Evolutionary conservation across 2,888 invertebrate species (phyloP).

Genomic region (Hyles lineata): DNA sequence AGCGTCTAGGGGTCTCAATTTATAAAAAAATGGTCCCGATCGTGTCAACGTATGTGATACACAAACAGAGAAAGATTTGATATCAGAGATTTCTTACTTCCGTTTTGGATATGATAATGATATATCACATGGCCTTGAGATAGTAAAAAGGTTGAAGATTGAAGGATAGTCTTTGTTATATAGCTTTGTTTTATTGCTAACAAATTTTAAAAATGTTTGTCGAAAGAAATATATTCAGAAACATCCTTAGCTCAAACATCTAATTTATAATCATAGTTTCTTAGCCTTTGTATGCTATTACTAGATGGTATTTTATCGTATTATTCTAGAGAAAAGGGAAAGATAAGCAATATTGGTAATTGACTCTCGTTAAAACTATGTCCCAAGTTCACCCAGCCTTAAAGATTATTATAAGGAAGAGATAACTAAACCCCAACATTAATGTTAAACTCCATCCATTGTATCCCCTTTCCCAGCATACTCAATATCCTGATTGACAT

Average conservation of each 20-base stretch:
- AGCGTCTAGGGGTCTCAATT: not conserved
- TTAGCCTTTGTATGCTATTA: too few species aligned
- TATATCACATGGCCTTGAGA: not conserved
- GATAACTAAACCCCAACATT: not conserved
- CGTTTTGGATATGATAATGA: not conserved
- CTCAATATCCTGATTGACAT: slow-evolving; percentile 18
- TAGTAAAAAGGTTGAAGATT: not conserved
- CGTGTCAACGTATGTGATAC: not conserved
- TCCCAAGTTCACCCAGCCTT: not conserved
- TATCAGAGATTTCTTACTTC: slow-evolving; percentile 6
- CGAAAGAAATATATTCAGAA: too few species aligned
- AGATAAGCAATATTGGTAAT: too few species aligned
- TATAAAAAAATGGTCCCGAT: not conserved
- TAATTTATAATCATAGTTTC: too few species aligned
- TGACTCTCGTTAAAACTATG: not conserved
- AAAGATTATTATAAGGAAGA: not conserved
- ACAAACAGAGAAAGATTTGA: not conserved
- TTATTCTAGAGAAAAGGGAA: too few species aligned
- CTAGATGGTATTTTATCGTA: too few species aligned
- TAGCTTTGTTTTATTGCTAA: not conserved
- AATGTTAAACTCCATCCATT: not conserved
- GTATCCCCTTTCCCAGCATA: slow-evolving; percentile 5
- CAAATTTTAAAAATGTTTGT: too few species aligned
- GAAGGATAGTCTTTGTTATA: not conserved
- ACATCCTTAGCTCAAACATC: too few species aligned